Conservation (phyloP, 2,113 vertebrate genomes). For the Balaenoptera acutorostrata region DNA sequence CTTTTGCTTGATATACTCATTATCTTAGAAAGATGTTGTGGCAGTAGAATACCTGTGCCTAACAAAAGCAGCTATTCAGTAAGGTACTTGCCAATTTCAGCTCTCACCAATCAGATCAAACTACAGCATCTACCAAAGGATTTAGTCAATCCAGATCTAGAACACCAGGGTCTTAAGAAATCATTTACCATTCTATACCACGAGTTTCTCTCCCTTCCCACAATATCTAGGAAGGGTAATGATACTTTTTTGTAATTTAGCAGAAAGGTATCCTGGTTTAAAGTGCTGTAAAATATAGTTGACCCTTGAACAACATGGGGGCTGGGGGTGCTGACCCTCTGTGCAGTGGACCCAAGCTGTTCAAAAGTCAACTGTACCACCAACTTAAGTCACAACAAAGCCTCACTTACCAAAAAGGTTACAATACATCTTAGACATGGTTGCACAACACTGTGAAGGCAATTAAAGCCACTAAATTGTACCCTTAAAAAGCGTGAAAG, state of each 20-base stretch:
- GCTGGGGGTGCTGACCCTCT: neutral
- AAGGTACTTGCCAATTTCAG: neutral
- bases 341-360: neutral
- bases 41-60: neutral
- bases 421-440: neutral
- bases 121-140: neutral
- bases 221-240: neutral
- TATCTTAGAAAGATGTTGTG: neutral
- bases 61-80: neutral
- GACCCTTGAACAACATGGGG: neutral
- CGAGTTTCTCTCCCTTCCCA: neutral
- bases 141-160: slow-evolving; percentile 15
- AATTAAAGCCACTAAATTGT: neutral
- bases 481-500: neutral
- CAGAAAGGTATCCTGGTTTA: neutral
- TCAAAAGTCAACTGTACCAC: neutral
- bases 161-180: slow-evolving; percentile 23
- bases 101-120: slow-evolving; percentile 4
- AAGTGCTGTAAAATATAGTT: neutral
- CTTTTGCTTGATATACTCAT: neutral
- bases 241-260: neutral
- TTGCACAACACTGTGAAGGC: neutral
- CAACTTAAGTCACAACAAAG: neutral
- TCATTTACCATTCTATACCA: slow-evolving; percentile 12
- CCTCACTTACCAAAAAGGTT: neutral